Conservation (phyloP, 2,797 vertebrate species). For the Urophycis tenuis region DNA sequence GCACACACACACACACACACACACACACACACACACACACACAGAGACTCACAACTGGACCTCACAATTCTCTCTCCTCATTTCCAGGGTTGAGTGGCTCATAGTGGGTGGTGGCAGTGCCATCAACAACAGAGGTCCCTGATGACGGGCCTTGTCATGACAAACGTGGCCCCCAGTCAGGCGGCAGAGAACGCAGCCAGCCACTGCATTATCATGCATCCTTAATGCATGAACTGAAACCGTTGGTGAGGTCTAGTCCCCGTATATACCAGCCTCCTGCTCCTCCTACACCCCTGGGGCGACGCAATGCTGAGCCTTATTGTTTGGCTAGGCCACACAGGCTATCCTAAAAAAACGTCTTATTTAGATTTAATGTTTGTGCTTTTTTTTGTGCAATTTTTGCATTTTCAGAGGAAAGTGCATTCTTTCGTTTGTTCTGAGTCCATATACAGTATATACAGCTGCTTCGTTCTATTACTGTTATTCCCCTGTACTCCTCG, state of each 20-base stretch:
- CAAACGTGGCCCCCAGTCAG: background rate
- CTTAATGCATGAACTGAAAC: background rate
- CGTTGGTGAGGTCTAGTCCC: background rate
- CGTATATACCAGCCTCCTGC: background rate
- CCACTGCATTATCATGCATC: background rate
- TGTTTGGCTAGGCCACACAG: background rate
- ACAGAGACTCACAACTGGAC: conserved; percentile 3
- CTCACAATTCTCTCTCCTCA: conserved; percentile 12
- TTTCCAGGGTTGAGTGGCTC: background rate
- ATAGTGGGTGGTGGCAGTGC: background rate
- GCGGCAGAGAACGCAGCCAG: background rate
- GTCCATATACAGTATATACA: too few species aligned
- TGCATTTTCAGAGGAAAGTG: background rate
- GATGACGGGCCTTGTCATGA: conserved; percentile 1
- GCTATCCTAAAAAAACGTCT: background rate
- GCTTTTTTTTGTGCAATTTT: background rate
- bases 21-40: too few species aligned
- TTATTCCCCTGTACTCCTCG: too few species aligned
- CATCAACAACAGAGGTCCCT: conserved; percentile 12
- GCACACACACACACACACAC: too few species aligned
- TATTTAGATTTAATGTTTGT: background rate
- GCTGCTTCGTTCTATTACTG: too few species aligned
- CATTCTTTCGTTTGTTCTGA: too few species aligned
- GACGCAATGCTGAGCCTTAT: background rate
- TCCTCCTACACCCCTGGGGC: background rate